These are phyloP conservation scores for Parthenolecanium corni DNA, from an alignment of 2,888 invertebrate species.

Conservation along the genomic window DNA sequence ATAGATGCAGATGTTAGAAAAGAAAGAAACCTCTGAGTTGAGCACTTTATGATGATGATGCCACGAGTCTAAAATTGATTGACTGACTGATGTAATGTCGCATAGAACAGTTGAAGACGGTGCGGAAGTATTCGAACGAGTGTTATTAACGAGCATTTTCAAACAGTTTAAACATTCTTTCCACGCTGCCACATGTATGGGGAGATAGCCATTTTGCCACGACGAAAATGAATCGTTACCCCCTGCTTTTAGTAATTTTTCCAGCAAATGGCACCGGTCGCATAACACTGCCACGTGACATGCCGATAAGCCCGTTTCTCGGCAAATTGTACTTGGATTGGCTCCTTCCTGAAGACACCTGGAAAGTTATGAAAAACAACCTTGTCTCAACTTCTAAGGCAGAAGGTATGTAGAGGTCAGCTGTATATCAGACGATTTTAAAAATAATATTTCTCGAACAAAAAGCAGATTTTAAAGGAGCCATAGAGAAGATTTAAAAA, in stretches of 20 bases:
- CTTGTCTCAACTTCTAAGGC: too few species aligned
- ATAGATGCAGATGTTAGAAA: too few species aligned
- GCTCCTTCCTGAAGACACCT: constrained; percentile 44
- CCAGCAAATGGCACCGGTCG: constrained; percentile 40
- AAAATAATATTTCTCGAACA: too few species aligned
- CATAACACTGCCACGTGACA: constrained; percentile 40
- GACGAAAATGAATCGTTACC: constrained; percentile 39
- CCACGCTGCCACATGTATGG: constrained; percentile 44
- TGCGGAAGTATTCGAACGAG: constrained; percentile 16
- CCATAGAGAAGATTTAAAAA: too few species aligned
- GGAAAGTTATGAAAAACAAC: constrained; percentile 35
- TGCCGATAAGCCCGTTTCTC: constrained; percentile 41
- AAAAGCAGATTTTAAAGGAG: too few species aligned
- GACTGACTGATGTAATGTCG: too few species aligned
- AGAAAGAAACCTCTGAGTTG: too few species aligned
- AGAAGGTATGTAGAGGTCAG: too few species aligned
- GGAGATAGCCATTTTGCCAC: constrained; percentile 42
- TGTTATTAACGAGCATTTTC: constrained; percentile 13
- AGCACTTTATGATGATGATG: too few species aligned
- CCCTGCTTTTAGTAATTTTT: constrained; percentile 40
- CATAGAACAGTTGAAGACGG: not conserved
- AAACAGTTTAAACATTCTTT: constrained; percentile 39
- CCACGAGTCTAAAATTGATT: too few species aligned
- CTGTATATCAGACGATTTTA: too few species aligned
- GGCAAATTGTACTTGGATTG: constrained; percentile 44